Conservation (phyloP, 2,113 vertebrate genomes). For the Spea multiplicata region DNA sequence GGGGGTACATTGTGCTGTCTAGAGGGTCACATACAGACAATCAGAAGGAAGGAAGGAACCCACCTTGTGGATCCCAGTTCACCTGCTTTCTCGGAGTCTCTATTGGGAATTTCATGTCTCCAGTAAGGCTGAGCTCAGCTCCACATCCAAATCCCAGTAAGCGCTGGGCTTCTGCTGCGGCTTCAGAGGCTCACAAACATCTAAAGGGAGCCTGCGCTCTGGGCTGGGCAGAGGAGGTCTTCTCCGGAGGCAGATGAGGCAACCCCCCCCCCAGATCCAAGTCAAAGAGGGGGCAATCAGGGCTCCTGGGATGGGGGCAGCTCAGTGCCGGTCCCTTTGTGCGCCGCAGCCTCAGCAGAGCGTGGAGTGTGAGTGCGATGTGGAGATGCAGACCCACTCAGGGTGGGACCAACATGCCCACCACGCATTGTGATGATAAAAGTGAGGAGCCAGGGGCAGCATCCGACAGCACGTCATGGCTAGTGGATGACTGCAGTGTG, state of each 20-base stretch:
- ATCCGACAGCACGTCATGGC: conserved; percentile 31
- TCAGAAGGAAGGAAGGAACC: conserved; percentile 60
- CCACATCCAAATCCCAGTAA: conserved; percentile 60
- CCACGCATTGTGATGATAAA: conserved; percentile 9
- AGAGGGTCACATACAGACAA: background rate
- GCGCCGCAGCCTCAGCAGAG: conserved; percentile 54
- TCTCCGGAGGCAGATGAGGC: conserved; percentile 51
- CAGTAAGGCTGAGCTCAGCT: conserved; percentile 65
- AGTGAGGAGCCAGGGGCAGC: conserved; percentile 17
- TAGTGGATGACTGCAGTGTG: conserved; percentile 35
- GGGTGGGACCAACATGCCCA: conserved; percentile 3
- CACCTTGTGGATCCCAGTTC: conserved; percentile 97
- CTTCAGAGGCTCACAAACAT: conserved; percentile 54
- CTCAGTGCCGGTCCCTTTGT: conserved; percentile 27
- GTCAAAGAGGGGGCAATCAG: conserved; percentile 53
- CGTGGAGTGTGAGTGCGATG: conserved; percentile 7
- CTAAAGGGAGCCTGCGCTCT: conserved; percentile 54
- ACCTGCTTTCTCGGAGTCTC: conserved; percentile 95
- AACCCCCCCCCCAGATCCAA: conserved; percentile 41
- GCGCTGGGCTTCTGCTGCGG: conserved; percentile 53
- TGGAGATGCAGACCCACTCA: background rate
- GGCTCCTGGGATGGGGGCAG: conserved; percentile 35
- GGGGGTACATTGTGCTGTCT: background rate
- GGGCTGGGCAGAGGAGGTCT: conserved; percentile 54
- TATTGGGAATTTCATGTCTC: conserved; percentile 97